A percentile compares a stretch with the other conserved stretches of the same genome.
These are phyloP conservation scores for Oegoconia quadripuncta DNA, from an alignment of 2,888 invertebrate genomes.

Conservation along the genomic window DNA sequence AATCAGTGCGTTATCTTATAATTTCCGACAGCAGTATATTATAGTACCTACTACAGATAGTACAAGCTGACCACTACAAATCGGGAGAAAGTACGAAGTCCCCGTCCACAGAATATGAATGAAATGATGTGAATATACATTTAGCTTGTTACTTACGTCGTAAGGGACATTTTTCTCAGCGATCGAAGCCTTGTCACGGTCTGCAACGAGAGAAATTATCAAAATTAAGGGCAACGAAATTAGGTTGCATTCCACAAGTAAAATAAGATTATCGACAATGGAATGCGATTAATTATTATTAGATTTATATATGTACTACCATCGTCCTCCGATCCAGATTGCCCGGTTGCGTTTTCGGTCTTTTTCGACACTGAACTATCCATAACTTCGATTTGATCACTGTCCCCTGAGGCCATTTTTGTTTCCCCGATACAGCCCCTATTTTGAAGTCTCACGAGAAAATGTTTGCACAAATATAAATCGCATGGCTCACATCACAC, in stretches of 20 bases:
- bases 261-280: conserved; percentile 32
- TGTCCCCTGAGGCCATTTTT: conserved; percentile 91
- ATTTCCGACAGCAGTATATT: too few relatives aligned
- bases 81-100: conserved; percentile 1
- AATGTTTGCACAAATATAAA: conserved; percentile 57
- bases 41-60: too few relatives aligned
- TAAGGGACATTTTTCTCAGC: conserved; percentile 80
- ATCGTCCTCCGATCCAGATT: conserved; percentile 80
- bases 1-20: too few relatives aligned
- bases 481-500: conserved; percentile 71
- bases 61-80: too few relatives aligned
- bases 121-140: conserved; percentile 32
- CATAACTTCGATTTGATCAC: conserved; percentile 87
- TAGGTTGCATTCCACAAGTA: conserved; percentile 20
- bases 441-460: conserved; percentile 58
- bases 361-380: conserved; percentile 82
- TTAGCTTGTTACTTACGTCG: conserved; percentile 77
- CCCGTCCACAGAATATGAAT: conserved; percentile 33
- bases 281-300: conserved; percentile 37
- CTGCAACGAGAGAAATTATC: conserved; percentile 63
- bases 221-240: conserved; percentile 41
- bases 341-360: conserved; percentile 77
- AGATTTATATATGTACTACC: conserved; percentile 77
- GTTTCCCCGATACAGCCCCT: conserved; percentile 69
- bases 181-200: conserved; percentile 79